Conservation (phyloP, 2,797 vertebrate species). For the Phataginus tetradactyla region DNA sequence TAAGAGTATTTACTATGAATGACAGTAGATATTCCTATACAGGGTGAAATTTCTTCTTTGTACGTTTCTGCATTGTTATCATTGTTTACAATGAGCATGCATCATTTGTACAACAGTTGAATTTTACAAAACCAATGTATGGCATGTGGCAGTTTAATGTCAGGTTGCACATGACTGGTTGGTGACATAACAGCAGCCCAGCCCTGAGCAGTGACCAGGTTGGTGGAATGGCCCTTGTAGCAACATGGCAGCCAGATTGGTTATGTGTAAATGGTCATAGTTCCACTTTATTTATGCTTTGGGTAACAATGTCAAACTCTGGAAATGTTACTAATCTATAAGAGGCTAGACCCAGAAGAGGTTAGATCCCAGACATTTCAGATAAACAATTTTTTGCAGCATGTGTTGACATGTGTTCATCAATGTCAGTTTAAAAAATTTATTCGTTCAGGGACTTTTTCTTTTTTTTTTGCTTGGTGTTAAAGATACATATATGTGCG, state of each 20-base stretch:
- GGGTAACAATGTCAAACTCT: neutral
- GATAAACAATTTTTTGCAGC: neutral
- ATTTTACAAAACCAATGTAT: neutral
- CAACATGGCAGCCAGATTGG: neutral
- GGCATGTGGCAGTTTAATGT: neutral
- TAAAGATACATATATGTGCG: neutral
- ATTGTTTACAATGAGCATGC: neutral
- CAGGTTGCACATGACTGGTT: neutral
- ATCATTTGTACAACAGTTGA: neutral
- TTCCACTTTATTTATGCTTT: conserved; percentile 21
- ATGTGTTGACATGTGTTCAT: neutral
- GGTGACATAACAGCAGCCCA: neutral
- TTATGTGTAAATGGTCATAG: neutral
- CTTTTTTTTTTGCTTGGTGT: neutral
- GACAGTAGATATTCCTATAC: neutral
- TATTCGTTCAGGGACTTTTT: neutral
- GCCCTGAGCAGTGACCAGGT: neutral
- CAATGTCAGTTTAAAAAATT: neutral
- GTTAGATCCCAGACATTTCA: neutral
- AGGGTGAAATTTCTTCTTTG: neutral
- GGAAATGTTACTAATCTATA: conserved; percentile 24
- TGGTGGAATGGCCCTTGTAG: neutral
- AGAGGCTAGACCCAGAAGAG: neutral
- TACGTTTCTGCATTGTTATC: neutral
- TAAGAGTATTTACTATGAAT: neutral